Evolutionary conservation across 2,888 invertebrate species (phyloP), one percentile per base, ranked within the genome.

Genomic region (Chloromyia formosa): DNA sequence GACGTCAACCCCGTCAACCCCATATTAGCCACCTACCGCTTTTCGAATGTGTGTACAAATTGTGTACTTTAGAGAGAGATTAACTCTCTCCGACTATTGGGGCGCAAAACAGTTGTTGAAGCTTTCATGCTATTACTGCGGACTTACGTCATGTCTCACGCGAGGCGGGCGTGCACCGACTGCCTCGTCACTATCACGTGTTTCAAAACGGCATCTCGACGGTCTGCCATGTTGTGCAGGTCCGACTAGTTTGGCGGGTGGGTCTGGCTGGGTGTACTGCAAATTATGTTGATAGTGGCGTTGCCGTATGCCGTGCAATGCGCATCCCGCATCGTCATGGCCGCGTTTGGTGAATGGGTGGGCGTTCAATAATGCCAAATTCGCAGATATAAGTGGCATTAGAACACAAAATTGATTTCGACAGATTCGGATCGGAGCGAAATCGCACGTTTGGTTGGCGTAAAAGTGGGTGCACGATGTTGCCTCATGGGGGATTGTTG

Each of bases 91-190:
- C 35, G 10, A 20, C 22, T 58, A 22, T 23, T 78, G 77, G 77
- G 75, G 76, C 49, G 49, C 14, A 12, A 12, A 49, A 76, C 78
- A 77, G 78, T 81, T 81, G 76, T 78, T 74, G 77, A 60, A 75
- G 69, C 81, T 82, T 35, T 83, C 45, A 49, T 60, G 45, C 60
- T 73, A 60, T 61, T 42, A 73, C n/a, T 61, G 60, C 20, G 80
- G 80, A 77, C 79, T 84, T 84, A 84, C 84, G 84, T 83, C 84
- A 84, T 82, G 79, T 77, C 84, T 84, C 84, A 84, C 84, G 84
- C 84, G 84, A 84, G 81, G 81, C 81, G 80, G 82, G 82, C 84
- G 82, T 84, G 79, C 69, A 35, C 58, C 42, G 4, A 1, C 56
- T 71, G 40, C 71, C 69, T 54, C 35, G 53, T 54, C 35, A 27